These are phyloP conservation scores for Pseudomyrmex flavicornis DNA, from an alignment of 1,140 invertebrate genomes.

Conservation along the genomic window DNA sequence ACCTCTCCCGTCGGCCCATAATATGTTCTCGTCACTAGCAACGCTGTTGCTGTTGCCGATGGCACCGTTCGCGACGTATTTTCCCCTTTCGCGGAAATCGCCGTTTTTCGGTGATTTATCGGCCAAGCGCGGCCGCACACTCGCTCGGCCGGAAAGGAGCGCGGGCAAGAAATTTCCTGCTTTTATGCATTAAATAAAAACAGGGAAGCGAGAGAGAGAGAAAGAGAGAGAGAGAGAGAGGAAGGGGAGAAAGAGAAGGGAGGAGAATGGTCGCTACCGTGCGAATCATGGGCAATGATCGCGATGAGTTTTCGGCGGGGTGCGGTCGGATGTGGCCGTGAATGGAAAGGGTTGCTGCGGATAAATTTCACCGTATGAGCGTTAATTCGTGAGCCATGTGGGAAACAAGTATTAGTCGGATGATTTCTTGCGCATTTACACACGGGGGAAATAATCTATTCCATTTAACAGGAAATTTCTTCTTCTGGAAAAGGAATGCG, in stretches of 20 bases:
- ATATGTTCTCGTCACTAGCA: slow-evolving; percentile 82
- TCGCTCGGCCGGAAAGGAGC: slow-evolving; percentile 55
- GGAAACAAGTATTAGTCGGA: slow-evolving; percentile 12
- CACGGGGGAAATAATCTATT: background rate
- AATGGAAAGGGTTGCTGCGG: slow-evolving; percentile 27
- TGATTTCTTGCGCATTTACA: background rate
- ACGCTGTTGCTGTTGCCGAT: slow-evolving; percentile 72
- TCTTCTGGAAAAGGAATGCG: too few species aligned
- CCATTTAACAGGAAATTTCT: background rate
- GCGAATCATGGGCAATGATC: slow-evolving; percentile 31
- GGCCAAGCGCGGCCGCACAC: slow-evolving; percentile 13
- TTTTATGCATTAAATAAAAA: slow-evolving; percentile 64
- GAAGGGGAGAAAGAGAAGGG: background rate
- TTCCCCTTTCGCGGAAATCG: slow-evolving; percentile 78
- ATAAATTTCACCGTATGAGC: slow-evolving; percentile 42
- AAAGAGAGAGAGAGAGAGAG: background rate
- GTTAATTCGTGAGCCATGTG: slow-evolving; percentile 29
- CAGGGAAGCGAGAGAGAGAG: background rate
- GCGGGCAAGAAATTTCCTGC: slow-evolving; percentile 60
- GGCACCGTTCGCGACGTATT: slow-evolving; percentile 67
- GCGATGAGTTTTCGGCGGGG: slow-evolving; percentile 35
- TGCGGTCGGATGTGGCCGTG: slow-evolving; percentile 29
- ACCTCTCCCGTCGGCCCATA: slow-evolving; percentile 68
- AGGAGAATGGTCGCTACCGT: background rate
- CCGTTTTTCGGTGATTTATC: slow-evolving; percentile 76